Base-by-base conservation (phyloP, 2,888 invertebrate genomes). In the Caprella mutica region DNA sequence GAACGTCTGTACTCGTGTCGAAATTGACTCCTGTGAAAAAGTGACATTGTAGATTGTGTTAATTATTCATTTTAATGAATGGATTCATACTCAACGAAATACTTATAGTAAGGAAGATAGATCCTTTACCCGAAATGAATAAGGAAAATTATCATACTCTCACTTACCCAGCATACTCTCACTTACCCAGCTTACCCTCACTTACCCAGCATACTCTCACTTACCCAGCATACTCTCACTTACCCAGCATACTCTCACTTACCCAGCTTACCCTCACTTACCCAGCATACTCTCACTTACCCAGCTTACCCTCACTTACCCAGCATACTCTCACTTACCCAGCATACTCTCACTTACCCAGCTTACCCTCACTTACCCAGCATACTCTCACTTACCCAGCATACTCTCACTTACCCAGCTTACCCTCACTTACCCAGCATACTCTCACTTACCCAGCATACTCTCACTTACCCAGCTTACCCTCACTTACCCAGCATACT, bases 251-350 rank as follows among this genome's bases (percentile, higher is more conserved):
- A n/a, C n/a, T n/a, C n/a, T n/a, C n/a, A n/a, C n/a, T n/a, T n/a
- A n/a, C n/a, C n/a, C n/a, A n/a, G n/a, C n/a, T n/a, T n/a, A n/a
- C n/a, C n/a, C n/a, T n/a, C n/a, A n/a, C 46, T 75, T 71, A 87
- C 87, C 92, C 53, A 92, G 77, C 88, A 91, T 90, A 56, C 92
- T 91, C 30, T 90, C 84, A 1, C n/a, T n/a, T n/a, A n/a, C n/a
- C n/a, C n/a, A n/a, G n/a, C n/a, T n/a, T n/a, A n/a, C n/a, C n/a
- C n/a, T n/a, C n/a, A n/a, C 46, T 75, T 71, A 87, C 87, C 92
- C 53, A 92, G 77, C 88, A 91, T 90, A 56, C 92, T 91, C 30
- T 90, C 84, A 1, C 42, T n/a, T 21, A 12, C 5, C 19, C 42
- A 5, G 12, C 14, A 12, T 17, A 14, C 43, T 5, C 40, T n/a